Percentiles rank a stretch among this genome's conserved stretches.
phyloP scores from a whole-genome alignment of 2,797 vertebrate genomes.

The Pantherophis alleghaniensis region DNA sequence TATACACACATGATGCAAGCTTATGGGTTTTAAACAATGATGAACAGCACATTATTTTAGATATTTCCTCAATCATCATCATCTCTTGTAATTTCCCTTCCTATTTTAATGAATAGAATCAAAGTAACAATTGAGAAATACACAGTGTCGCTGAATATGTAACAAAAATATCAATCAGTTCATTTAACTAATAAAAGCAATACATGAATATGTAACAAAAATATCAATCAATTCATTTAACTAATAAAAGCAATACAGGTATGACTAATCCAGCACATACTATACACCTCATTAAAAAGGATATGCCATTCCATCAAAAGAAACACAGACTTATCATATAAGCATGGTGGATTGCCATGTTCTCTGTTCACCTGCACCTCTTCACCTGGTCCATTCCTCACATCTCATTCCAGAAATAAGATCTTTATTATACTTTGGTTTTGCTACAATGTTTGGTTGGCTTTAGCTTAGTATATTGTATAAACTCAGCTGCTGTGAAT shows the following conservation, averaged over 20 bases:
- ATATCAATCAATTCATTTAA: not conserved
- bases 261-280: not conserved
- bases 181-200: not conserved
- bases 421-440: not conserved
- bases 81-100: not conserved
- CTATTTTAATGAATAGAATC: not conserved
- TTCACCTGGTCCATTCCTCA: not conserved
- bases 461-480: not conserved
- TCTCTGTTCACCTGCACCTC: not conserved
- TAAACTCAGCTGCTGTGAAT: not conserved
- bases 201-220: not conserved
- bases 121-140: not conserved
- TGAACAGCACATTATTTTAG: not conserved
- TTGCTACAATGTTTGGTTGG: not conserved
- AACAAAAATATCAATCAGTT: not conserved
- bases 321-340: not conserved
- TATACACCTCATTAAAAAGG: not conserved
- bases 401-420: not conserved
- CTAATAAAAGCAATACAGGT: not conserved
- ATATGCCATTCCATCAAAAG: not conserved
- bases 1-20: not conserved
- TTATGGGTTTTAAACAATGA: not conserved
- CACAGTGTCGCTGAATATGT: not conserved
- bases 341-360: not conserved
- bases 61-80: not conserved